These are phyloP conservation scores for Emmelina monodactyla DNA, from an alignment of 2,888 invertebrate genomes.

Conservation along the genomic window DNA sequence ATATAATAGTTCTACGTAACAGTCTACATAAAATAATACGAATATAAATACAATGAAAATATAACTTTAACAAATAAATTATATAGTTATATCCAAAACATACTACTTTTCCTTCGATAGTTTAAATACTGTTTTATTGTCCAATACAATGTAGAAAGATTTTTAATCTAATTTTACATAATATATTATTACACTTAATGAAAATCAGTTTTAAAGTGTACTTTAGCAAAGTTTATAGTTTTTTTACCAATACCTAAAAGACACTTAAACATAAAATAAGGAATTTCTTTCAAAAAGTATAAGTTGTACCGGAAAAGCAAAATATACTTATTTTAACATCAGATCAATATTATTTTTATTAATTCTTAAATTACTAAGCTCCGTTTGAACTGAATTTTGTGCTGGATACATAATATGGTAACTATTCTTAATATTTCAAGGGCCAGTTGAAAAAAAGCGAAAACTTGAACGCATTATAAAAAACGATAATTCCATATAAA, in stretches of 20 bases:
- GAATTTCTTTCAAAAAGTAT: too few relatives aligned
- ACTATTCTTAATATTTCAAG: too few relatives aligned
- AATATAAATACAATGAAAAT: constrained; percentile 45
- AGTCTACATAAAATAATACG: constrained; percentile 46
- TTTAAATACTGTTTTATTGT: constrained; percentile 65
- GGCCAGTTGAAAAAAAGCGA: too few relatives aligned
- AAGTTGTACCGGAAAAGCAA: constrained; percentile 16
- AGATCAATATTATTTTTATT: constrained; percentile 21
- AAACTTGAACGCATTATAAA: too few relatives aligned
- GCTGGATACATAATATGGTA: too few relatives aligned
- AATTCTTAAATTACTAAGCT: constrained; percentile 18
- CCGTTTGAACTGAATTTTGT: too few relatives aligned
- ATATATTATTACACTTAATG: not conserved
- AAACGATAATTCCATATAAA: too few relatives aligned
- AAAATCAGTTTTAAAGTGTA: too few relatives aligned
- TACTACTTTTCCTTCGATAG: constrained; percentile 35
- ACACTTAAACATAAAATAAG: too few relatives aligned
- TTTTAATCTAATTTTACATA: constrained; percentile 22
- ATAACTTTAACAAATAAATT: constrained; percentile 57
- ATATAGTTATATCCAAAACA: constrained; percentile 39
- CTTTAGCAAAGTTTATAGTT: too few relatives aligned
- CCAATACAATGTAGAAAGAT: constrained; percentile 39
- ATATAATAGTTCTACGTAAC: constrained; percentile 31
- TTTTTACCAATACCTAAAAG: too few relatives aligned
- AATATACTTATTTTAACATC: constrained; percentile 22